Percentiles rank a stretch among this genome's conserved stretches.
These are phyloP conservation scores for Tympanuchus pallidicinctus DNA, from an alignment of 2,113 vertebrate species.

Conservation along the genomic window DNA sequence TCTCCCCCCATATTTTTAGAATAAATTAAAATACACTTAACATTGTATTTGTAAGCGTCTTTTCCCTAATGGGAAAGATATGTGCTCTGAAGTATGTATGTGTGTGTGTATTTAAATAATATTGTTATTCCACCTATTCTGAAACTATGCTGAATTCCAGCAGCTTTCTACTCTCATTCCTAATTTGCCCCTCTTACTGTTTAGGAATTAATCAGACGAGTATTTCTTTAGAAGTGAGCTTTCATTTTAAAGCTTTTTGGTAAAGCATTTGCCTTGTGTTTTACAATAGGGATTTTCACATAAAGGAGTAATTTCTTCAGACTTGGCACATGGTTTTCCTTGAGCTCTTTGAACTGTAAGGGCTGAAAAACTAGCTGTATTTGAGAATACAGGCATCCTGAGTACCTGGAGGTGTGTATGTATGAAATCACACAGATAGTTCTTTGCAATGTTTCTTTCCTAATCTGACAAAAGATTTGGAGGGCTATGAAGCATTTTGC, in stretches of 20 bases:
- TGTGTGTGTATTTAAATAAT: constrained; percentile 19
- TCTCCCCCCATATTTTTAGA: constrained; percentile 46
- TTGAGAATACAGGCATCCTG: neutral
- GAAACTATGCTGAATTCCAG: neutral
- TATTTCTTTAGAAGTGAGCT: neutral
- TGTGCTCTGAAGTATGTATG: constrained; percentile 4
- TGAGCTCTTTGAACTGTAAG: neutral
- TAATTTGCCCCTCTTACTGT: neutral
- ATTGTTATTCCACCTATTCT: constrained; percentile 47
- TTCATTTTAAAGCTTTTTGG: neutral
- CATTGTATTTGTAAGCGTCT: constrained; percentile 45
- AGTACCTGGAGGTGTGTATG: neutral
- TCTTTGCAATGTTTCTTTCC: neutral
- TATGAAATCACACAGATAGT: neutral
- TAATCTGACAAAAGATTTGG: neutral
- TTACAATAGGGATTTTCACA: neutral
- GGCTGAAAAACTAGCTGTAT: neutral
- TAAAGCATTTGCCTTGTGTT: neutral
- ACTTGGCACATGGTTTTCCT: neutral
- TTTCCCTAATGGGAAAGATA: constrained; percentile 43
- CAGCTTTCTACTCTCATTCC: neutral
- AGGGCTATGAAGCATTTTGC: neutral
- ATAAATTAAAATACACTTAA: constrained; percentile 71
- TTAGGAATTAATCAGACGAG: neutral
- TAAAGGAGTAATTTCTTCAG: neutral